phyloP scores from a whole-genome alignment of 1,140 invertebrate genomes.

The Monomorium pharaonis region DNA sequence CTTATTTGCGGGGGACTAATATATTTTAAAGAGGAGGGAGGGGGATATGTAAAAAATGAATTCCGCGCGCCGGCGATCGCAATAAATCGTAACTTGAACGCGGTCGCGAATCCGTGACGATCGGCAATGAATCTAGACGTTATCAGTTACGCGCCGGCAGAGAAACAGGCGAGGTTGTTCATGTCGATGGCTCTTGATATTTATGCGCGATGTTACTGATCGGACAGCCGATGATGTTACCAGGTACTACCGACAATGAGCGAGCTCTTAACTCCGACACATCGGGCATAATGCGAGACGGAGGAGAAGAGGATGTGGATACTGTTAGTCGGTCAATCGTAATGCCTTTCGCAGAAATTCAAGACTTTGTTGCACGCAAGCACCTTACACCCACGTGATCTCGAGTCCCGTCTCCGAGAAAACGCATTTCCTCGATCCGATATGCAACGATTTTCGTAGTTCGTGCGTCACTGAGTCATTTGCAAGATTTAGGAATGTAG shows the following conservation, averaged over 20 bases:
- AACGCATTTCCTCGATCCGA: conserved; percentile 2
- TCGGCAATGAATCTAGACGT: conserved; percentile 38
- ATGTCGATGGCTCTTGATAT: conserved; percentile 47
- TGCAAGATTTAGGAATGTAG: neutral
- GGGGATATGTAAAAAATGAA: neutral
- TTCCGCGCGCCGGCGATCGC: neutral
- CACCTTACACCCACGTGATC: conserved; percentile 41
- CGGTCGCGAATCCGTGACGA: conserved; percentile 25
- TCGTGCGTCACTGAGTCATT: conserved; percentile 2
- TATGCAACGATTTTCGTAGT: neutral
- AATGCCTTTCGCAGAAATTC: conserved; percentile 57
- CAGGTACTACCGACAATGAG: conserved; percentile 47
- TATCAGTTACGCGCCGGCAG: conserved; percentile 28
- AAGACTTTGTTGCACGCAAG: conserved; percentile 47
- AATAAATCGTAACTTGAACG: conserved; percentile 30
- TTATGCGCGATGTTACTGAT: conserved; percentile 59
- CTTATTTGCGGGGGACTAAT: neutral
- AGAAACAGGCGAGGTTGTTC: conserved; percentile 9
- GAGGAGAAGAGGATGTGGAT: conserved; percentile 28
- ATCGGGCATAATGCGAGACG: conserved; percentile 17
- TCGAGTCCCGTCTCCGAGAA: neutral
- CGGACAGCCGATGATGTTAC: conserved; percentile 53
- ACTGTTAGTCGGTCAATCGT: conserved; percentile 58
- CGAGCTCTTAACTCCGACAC: conserved; percentile 37
- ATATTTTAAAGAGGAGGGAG: too few species aligned